phyloP scores from a whole-genome alignment of 2,888 invertebrate genomes.

The Timema podura region DNA sequence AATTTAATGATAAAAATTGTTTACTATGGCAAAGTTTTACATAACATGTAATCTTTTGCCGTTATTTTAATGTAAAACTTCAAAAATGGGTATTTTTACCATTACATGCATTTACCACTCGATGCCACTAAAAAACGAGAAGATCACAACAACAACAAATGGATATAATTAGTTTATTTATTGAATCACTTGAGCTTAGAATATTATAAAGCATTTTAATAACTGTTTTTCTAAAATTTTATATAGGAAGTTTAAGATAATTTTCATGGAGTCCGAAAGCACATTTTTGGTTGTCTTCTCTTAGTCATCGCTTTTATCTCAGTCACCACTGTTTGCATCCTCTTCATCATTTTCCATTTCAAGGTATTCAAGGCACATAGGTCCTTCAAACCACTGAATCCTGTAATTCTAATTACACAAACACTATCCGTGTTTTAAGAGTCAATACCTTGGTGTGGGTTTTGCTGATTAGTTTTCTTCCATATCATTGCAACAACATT shows the following conservation, averaged over 20 bases:
- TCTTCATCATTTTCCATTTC: background rate
- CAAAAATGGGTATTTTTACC: background rate
- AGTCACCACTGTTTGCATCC: background rate
- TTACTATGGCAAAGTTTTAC: background rate
- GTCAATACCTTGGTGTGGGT: no score
- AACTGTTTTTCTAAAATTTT: no score
- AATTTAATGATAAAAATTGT: background rate
- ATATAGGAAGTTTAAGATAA: no score
- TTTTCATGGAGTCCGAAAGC: no score
- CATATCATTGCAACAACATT: background rate
- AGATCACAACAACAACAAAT: no score
- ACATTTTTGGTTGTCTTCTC: no score
- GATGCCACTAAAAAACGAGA: background rate
- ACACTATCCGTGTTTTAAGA: background rate
- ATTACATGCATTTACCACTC: background rate
- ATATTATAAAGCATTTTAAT: no score
- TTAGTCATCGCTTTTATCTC: background rate
- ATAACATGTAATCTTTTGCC: background rate
- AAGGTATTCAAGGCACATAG: background rate
- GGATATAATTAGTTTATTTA: no score
- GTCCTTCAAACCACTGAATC: constrained; percentile 12
- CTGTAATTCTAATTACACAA: background rate
- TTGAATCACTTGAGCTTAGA: no score
- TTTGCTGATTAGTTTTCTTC: constrained; percentile 6
- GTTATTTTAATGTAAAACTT: background rate